Evolutionary conservation across 1,140 invertebrate species (phyloP).

Genomic region (Cheumatopsyche charites): DNA sequence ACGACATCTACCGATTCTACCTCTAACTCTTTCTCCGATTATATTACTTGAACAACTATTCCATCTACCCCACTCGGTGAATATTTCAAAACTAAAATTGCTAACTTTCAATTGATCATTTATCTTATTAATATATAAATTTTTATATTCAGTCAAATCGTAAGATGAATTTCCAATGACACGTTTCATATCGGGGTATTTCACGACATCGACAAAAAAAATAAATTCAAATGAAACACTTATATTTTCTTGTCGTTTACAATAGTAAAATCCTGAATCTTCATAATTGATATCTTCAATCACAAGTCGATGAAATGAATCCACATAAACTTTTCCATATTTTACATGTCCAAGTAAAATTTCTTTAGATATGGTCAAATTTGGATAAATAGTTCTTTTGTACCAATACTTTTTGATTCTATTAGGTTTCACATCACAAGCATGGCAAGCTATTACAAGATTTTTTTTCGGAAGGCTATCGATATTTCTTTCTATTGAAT

Average conservation of each 20-base stretch:
- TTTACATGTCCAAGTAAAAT: not conserved
- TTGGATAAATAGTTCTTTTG: not conserved
- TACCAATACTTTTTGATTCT: constrained; percentile 8
- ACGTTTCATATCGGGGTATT: not conserved
- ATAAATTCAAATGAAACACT: not conserved
- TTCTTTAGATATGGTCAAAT: not conserved
- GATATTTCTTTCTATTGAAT: constrained; percentile 2
- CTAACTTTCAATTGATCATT: constrained; percentile 13
- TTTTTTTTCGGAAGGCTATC: not conserved
- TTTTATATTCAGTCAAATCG: not conserved
- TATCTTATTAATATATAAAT: not conserved
- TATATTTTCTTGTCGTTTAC: not conserved
- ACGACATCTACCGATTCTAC: constrained; percentile 12
- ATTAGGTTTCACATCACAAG: not conserved
- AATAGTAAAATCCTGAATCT: constrained; percentile 31
- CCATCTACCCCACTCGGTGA: constrained; percentile 35
- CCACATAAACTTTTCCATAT: not conserved
- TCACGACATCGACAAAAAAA: constrained; percentile 29
- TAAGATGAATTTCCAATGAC: not conserved
- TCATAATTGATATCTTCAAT: constrained; percentile 19
- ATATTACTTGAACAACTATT: not conserved
- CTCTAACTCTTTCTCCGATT: constrained; percentile 1
- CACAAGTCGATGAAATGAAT: not conserved
- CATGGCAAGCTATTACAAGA: not conserved
- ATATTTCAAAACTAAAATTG: constrained; percentile 21